Evolutionary conservation across 2,797 vertebrate genomes (phyloP), one percentile per base, ranked within the genome.

Genomic region (Ctenopoma multispine): DNA sequence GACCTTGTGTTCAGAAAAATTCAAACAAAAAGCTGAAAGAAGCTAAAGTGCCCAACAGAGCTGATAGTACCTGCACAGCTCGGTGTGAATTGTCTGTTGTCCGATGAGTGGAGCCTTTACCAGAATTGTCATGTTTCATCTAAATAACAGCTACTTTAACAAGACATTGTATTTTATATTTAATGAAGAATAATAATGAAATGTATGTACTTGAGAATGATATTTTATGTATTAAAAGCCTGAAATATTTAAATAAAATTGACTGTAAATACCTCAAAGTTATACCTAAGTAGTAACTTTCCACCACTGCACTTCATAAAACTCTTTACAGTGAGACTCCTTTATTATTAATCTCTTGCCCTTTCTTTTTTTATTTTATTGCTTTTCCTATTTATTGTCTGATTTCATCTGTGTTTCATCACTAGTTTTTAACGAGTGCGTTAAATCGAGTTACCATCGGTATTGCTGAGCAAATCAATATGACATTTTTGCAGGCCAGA

Each of bases 381-480:
- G 7, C 17, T 51, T 54, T 27, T 11, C 4, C 6, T 24, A 57
- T 66, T 53, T 64, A 72, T 63, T 63, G 68, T 18, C 15, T 18
- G 24, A 47, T 62, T 44, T 20, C 3, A 20, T 21, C 17, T 17
- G n/a, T 15, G 8, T 38, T 63, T 61, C 38, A 20, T 18, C 69
- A n/a, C 29, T 13, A 15, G 53, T 29, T 29, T 43, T 38, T 46
- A 64, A 47, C 23, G 24, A 50, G 65, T 63, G 51, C 24, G 17
- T 50, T 17, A 3, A 23, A 69, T 3, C 27, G 62, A 77, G 34
- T 75, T 63, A 23, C 18, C 34, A 23, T 48, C 17, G 54, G 23
- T 43, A 29, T 59, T 10, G 31, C 46, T 7, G 29, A 20, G 43
- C 31, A 34, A 54, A 76, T 75, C 48, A 17, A 65, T 56, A 7